Conservation (phyloP, 2,797 vertebrate genomes). For the Falco novaeseelandiae region DNA sequence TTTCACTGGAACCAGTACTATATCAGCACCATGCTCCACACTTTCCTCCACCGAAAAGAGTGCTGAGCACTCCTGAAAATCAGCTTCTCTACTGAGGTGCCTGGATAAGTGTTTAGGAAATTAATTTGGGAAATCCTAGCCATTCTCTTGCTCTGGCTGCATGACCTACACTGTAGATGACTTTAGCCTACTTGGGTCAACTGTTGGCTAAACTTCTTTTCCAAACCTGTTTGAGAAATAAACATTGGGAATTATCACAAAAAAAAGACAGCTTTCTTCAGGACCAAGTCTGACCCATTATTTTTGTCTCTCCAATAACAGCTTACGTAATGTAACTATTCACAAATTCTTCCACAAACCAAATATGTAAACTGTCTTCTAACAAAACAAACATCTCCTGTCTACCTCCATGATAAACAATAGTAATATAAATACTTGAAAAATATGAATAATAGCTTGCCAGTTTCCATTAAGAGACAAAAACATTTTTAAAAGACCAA, state of each 20-base stretch:
- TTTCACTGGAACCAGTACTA: background rate
- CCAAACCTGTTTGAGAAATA: background rate
- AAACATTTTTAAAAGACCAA: conserved; percentile 12
- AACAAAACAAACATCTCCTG: conserved; percentile 34
- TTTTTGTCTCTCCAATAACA: background rate
- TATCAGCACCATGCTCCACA: background rate
- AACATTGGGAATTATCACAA: background rate
- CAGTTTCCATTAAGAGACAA: conserved; percentile 22
- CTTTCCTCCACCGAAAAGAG: background rate
- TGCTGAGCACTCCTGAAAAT: background rate
- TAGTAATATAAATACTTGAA: conserved; percentile 36
- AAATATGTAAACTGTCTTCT: background rate
- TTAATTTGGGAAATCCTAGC: background rate
- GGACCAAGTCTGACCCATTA: background rate
- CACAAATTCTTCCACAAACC: background rate
- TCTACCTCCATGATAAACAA: conserved; percentile 32
- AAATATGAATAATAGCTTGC: conserved; percentile 14
- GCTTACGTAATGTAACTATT: background rate
- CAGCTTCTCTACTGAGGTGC: background rate
- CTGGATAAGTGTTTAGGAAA: background rate
- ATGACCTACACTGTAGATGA: background rate
- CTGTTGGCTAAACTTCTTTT: background rate
- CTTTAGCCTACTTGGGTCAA: background rate
- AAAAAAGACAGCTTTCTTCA: background rate
- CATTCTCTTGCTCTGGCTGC: background rate